phyloP scores from a whole-genome alignment of 2,888 invertebrate genomes.

The Didymodactylos carnosus region DNA sequence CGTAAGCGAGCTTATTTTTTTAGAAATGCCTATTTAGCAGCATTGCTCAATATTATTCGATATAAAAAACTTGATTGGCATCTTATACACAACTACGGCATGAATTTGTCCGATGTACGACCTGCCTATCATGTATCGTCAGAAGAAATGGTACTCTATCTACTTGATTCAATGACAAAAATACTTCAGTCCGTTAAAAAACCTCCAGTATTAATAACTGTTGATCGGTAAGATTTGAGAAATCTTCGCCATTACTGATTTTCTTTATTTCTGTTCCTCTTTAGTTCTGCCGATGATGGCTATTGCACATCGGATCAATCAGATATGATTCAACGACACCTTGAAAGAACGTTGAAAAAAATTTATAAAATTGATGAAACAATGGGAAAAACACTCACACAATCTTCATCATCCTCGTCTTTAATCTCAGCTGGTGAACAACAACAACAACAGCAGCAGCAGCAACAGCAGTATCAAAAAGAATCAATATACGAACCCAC shows the following conservation, averaged over 20 bases:
- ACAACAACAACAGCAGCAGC: neutral
- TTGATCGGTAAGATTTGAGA: neutral
- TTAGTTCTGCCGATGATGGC: neutral
- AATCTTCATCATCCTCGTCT: too few species aligned
- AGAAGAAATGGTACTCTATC: neutral
- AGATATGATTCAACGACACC: neutral
- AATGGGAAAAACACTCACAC: neutral
- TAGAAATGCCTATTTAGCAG: neutral
- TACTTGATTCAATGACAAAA: neutral
- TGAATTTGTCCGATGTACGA: neutral
- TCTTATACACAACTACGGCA: neutral
- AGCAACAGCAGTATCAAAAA: too few species aligned
- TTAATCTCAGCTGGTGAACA: neutral
- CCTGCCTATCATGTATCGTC: neutral
- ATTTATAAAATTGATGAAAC: neutral
- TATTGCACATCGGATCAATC: neutral
- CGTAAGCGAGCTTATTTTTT: neutral
- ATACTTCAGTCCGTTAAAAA: neutral
- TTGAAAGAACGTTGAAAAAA: neutral
- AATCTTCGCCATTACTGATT: too few species aligned
- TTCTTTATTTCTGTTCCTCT: neutral
- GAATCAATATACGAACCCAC: too few species aligned
- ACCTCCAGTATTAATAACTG: neutral
- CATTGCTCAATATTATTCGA: neutral
- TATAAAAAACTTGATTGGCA: neutral